A percentile compares a stretch with the other conserved stretches of the same genome.
phyloP scores from a whole-genome alignment of 2,113 vertebrate genomes.

The Corydoras maculifer region DNA sequence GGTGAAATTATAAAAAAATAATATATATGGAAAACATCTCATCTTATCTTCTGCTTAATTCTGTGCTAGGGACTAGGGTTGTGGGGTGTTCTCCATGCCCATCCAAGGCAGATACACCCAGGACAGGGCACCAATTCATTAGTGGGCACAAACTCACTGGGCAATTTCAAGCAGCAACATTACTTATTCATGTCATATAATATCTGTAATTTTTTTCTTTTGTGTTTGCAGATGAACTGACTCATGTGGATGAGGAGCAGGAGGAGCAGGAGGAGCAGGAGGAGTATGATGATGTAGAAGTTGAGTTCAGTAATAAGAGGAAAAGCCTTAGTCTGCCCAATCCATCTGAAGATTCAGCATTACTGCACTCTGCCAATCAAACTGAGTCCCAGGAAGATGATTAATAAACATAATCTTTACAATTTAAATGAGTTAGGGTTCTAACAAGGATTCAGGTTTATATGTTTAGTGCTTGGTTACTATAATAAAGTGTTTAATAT shows the following conservation, averaged over 20 bases:
- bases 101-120: no score
- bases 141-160: no score
- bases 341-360: neutral
- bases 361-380: constrained; percentile 20
- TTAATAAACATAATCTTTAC: neutral
- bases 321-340: neutral
- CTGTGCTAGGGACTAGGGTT: no score
- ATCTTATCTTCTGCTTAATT: no score
- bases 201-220: neutral
- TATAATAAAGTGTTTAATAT: no score
- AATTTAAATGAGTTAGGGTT: neutral
- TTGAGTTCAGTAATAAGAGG: neutral
- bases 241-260: constrained; percentile 40
- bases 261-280: constrained; percentile 35
- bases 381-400: constrained; percentile 31
- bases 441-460: no score
- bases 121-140: no score
- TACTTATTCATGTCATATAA: neutral
- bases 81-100: no score
- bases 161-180: no score
- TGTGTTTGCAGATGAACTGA: constrained; percentile 36
- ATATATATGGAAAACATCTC: no score
- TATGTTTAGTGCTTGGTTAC: no score
- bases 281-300: constrained; percentile 51
- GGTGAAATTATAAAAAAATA: no score